A percentile compares a stretch with the other conserved stretches of the same genome.
Conservation (phyloP, 2,113 vertebrate species). For the Larimichthys crocea region DNA sequence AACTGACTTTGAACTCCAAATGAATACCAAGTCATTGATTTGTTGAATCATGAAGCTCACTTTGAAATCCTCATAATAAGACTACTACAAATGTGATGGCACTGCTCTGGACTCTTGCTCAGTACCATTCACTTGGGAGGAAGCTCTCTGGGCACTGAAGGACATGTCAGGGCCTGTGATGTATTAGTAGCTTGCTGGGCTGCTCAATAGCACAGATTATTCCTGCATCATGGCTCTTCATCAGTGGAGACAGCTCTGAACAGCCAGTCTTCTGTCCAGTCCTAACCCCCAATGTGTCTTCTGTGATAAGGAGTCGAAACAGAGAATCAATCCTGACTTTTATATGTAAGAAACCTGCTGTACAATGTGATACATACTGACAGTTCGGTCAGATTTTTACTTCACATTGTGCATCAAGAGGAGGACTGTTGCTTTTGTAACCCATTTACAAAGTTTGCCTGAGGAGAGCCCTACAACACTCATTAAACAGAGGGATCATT, state of each 20-base stretch:
- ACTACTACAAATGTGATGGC: slow-evolving; percentile 3
- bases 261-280: slow-evolving; percentile 5
- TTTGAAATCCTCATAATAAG: slow-evolving; percentile 15
- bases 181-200: slow-evolving; percentile 29
- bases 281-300: slow-evolving; percentile 17
- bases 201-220: slow-evolving; percentile 56
- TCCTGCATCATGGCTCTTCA: slow-evolving; percentile 32
- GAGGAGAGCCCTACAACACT: slow-evolving; percentile 20
- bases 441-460: slow-evolving; percentile 47
- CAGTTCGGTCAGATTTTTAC: not conserved
- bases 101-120: not conserved
- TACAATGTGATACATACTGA: not conserved
- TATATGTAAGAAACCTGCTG: slow-evolving; percentile 27
- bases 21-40: not conserved
- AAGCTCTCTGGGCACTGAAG: slow-evolving; percentile 44
- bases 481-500: slow-evolving; percentile 22
- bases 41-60: not conserved
- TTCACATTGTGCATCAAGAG: not conserved
- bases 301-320: slow-evolving; percentile 21
- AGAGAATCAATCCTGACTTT: slow-evolving; percentile 23
- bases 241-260: slow-evolving; percentile 26
- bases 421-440: slow-evolving; percentile 40
- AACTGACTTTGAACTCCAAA: not conserved
- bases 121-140: not conserved
- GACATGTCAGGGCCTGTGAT: slow-evolving; percentile 53